phyloP scores from a whole-genome alignment of 2,888 invertebrate species.

The Drosophila niveifrons region DNA sequence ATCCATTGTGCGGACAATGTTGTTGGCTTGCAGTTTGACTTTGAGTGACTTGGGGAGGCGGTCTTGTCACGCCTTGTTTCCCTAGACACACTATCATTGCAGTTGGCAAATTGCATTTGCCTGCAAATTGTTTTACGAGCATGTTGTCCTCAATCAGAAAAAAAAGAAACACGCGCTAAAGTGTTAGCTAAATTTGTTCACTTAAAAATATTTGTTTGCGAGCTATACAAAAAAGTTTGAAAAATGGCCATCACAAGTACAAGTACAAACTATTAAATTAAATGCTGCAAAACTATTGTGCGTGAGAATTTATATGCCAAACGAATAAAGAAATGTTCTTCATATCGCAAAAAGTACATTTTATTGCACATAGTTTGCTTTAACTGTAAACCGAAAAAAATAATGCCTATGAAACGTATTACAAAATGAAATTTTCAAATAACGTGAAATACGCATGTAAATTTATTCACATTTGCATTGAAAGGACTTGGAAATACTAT shows the following conservation, averaged over 20 bases:
- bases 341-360: conserved; percentile 24
- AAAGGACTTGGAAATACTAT: background rate
- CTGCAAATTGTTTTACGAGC: conserved; percentile 51
- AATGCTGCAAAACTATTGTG: conserved; percentile 64
- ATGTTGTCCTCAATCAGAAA: conserved; percentile 7
- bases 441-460: background rate
- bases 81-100: conserved; percentile 26
- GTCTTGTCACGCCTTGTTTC: conserved; percentile 20
- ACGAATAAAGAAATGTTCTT: conserved; percentile 22
- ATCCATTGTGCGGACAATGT: conserved; percentile 32
- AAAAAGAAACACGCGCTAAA: conserved; percentile 42
- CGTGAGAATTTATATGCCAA: conserved; percentile 54
- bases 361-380: conserved; percentile 19
- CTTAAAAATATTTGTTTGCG: conserved; percentile 62
- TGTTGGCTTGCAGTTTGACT: conserved; percentile 26
- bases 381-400: conserved; percentile 13
- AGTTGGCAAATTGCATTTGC: conserved; percentile 62
- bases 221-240: conserved; percentile 16
- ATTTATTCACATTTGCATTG: background rate
- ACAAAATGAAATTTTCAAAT: conserved; percentile 15
- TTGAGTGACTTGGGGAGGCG: conserved; percentile 18
- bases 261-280: conserved; percentile 58
- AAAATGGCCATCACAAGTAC: conserved; percentile 33
- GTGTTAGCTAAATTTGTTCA: conserved; percentile 51
- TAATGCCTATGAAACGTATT: conserved; percentile 12